Evolutionary conservation across 2,888 invertebrate species (phyloP).

Genomic region (Agelastica alni): DNA sequence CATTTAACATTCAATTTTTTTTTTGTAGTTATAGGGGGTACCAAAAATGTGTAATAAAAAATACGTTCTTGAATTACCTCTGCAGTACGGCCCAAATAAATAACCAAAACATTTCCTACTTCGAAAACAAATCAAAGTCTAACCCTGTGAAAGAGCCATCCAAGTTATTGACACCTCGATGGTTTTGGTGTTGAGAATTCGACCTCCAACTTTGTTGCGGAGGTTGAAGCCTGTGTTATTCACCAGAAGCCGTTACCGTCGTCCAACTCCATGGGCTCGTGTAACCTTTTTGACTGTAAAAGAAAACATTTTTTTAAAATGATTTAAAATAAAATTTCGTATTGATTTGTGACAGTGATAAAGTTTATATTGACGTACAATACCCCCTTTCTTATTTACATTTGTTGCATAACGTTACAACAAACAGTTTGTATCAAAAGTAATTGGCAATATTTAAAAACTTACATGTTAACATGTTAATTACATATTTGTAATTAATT

Average conservation of each 20-base stretch:
- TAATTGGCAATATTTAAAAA: too few species aligned
- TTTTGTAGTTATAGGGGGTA: too few species aligned
- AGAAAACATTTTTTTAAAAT: too few species aligned
- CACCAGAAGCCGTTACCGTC: slow-evolving; percentile 66
- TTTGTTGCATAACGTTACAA: too few species aligned
- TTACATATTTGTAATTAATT: slow-evolving; percentile 1
- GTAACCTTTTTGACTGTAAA: slow-evolving; percentile 66
- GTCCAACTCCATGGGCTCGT: slow-evolving; percentile 69
- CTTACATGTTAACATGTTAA: not conserved
- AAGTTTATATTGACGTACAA: too few species aligned
- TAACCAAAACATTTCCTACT: slow-evolving; percentile 34
- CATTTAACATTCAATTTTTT: too few species aligned
- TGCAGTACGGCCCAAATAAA: not conserved
- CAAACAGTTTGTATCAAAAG: too few species aligned
- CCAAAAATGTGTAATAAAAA: too few species aligned
- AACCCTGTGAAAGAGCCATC: slow-evolving; percentile 52
- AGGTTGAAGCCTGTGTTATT: slow-evolving; percentile 64
- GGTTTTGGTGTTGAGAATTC: slow-evolving; percentile 34
- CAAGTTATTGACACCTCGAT: slow-evolving; percentile 40
- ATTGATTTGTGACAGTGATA: too few species aligned
- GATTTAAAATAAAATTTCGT: too few species aligned
- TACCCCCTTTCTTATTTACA: too few species aligned
- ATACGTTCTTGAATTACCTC: too few species aligned
- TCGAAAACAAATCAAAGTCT: slow-evolving; percentile 52
- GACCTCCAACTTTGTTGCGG: slow-evolving; percentile 58